A percentile compares a stretch with the other conserved stretches of the same genome.
Evolutionary conservation across 2,113 vertebrate genomes (phyloP).

Genomic region (Gymnogyps californianus): DNA sequence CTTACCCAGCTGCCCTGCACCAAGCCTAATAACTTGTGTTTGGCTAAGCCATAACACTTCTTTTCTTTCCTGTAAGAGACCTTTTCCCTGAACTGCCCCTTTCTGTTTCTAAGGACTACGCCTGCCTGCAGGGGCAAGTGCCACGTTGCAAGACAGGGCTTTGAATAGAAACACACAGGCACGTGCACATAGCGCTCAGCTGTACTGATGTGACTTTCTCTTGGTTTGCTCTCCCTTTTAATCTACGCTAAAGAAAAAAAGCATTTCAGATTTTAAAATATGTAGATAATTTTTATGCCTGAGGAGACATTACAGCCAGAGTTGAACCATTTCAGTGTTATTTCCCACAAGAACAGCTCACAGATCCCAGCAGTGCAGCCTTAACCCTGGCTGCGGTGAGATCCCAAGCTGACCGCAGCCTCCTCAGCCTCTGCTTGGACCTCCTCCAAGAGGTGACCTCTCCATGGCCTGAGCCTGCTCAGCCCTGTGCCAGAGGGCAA

Average conservation of each 20-base stretch:
- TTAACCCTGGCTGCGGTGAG: background rate
- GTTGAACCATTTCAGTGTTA: background rate
- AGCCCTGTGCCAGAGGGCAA: background rate
- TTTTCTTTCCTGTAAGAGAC: constrained; percentile 17
- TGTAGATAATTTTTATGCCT: background rate
- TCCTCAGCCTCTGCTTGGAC: background rate
- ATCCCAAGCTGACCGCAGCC: background rate
- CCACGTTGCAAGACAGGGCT: background rate
- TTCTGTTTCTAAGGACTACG: constrained; percentile 28
- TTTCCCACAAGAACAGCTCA: background rate
- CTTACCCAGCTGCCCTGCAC: background rate
- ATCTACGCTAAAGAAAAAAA: background rate
- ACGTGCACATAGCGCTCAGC: background rate
- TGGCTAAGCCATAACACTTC: background rate
- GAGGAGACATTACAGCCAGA: background rate
- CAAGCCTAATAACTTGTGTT: background rate
- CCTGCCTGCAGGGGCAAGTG: constrained; percentile 40
- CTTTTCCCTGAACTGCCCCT: constrained; percentile 50
- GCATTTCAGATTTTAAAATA: background rate
- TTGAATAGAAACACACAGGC: background rate
- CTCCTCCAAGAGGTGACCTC: background rate
- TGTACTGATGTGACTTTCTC: background rate
- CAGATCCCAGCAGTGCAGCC: background rate
- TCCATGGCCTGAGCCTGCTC: background rate
- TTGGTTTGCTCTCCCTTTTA: background rate